Evolutionary conservation across 2,888 invertebrate genomes (phyloP), one percentile per base, ranked within the genome.

Genomic region (Folsomia candida): DNA sequence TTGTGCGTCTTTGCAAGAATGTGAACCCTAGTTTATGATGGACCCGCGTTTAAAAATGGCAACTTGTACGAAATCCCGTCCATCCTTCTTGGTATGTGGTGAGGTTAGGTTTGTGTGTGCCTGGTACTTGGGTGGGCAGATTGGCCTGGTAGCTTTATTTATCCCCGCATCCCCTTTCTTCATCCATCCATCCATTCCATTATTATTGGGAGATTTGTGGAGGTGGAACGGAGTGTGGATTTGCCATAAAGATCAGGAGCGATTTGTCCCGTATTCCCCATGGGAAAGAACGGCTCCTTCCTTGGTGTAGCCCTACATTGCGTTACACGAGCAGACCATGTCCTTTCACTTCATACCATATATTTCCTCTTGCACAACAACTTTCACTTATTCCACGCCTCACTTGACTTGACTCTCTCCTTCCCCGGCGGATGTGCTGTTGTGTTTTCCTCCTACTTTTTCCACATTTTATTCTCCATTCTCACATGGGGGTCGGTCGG

Each of bases 231-330:
- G 74, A 76, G 77, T 77, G 76, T 76, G 74, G 79, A 79, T 77
- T 79, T 76, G 77, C 79, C 76, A 79, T 79, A 79, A 78, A 79
- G 77, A 79, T 79, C 79, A 78, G 71, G 72, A 79, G 69, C 77
- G 79, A 79, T 79, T 79, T 79, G 77, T 79, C 76, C 79, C 73
- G 72, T 72, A 72, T 73, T 79, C 77, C 76, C 79, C 72, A 74
- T 76, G 77, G 79, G 76, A n/a, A 77, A n/a, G n/a, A n/a, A n/a
- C n/a, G n/a, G 67, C 71, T 22, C 20, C 71, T 60, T 66, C 67
- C n/a, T n/a, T n/a, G n/a, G n/a, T n/a, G n/a, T n/a, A n/a, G n/a
- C n/a, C n/a, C n/a, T n/a, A n/a, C n/a, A n/a, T n/a, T n/a, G n/a
- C 37, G 14, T 9, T 37, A 37, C 37, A 4, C 37, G 37, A 14